Evolutionary conservation across 2,888 invertebrate species (phyloP).

Genomic region (Frankliniella fusca): DNA sequence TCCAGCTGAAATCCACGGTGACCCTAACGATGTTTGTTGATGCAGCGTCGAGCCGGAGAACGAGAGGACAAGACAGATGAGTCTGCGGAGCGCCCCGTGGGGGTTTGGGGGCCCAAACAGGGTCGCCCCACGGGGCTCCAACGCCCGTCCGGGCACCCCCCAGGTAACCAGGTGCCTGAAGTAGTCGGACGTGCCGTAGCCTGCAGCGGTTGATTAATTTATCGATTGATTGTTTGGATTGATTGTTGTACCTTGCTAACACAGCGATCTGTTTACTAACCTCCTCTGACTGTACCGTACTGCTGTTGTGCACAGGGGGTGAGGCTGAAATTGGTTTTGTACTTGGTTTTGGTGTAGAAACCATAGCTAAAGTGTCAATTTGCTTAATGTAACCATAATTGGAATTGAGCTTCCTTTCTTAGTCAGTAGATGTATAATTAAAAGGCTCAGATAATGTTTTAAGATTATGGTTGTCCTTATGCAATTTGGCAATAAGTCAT

Average conservation of each 20-base stretch:
- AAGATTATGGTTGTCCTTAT: constrained; percentile 25
- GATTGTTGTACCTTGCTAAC: constrained; percentile 26
- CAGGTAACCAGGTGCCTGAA: constrained; percentile 24
- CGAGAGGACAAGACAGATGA: constrained; percentile 21
- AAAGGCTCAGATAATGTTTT: constrained; percentile 20
- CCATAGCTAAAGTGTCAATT: constrained; percentile 20
- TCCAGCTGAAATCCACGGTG: background rate
- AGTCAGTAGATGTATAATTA: constrained; percentile 11
- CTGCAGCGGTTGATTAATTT: constrained; percentile 26
- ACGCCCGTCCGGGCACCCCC: constrained; percentile 22
- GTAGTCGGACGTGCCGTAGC: constrained; percentile 21
- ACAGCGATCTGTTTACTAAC: constrained; percentile 26
- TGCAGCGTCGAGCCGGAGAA: constrained; percentile 13
- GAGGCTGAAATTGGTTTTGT: constrained; percentile 24
- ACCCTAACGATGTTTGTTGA: constrained; percentile 26
- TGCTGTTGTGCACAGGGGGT: constrained; percentile 21
- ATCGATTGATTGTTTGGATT: constrained; percentile 26
- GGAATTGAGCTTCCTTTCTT: constrained; percentile 17
- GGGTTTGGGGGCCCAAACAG: background rate
- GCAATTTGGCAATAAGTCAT: constrained; percentile 24
- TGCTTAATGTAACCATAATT: constrained; percentile 25
- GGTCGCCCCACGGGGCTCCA: constrained; percentile 9
- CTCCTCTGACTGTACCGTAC: constrained; percentile 24
- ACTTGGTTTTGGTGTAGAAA: constrained; percentile 25
- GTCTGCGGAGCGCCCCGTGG: constrained; percentile 15